Evolutionary conservation across 2,797 vertebrate genomes (phyloP).

Genomic region (Parauchenoglanis ngamensis): DNA sequence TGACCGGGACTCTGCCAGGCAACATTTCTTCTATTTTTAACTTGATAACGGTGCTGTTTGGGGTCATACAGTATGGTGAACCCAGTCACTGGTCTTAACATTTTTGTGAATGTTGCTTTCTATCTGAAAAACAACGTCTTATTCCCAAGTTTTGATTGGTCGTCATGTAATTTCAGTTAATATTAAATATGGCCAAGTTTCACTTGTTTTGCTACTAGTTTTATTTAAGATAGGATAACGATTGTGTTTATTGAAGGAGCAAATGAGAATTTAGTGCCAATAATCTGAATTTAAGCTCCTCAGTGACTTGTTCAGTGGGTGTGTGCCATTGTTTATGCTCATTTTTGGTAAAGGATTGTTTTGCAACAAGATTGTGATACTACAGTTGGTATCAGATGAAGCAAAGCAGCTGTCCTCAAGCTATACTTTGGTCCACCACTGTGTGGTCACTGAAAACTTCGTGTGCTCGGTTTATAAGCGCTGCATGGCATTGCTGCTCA

Average conservation of each 20-base stretch:
- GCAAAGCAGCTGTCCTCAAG: background rate
- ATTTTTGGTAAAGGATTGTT: background rate
- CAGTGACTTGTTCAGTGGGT: background rate
- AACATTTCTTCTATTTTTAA: slow-evolving; percentile 17
- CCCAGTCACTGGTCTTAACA: background rate
- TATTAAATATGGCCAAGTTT: background rate
- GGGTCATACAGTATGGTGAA: background rate
- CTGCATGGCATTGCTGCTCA: background rate
- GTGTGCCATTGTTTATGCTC: background rate
- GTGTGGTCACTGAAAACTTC: background rate
- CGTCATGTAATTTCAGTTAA: background rate
- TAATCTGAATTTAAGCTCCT: background rate
- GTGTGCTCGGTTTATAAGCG: too few species aligned
- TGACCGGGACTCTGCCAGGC: background rate
- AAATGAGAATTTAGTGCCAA: background rate
- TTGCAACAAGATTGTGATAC: background rate
- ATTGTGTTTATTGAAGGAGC: background rate
- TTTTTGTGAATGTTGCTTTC: background rate
- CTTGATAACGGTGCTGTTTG: background rate
- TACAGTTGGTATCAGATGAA: background rate
- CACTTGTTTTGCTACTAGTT: background rate
- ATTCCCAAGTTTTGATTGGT: background rate
- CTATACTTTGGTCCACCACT: background rate
- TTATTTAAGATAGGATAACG: background rate
- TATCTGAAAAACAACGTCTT: background rate